Evolutionary conservation across 2,113 vertebrate species (phyloP).

Genomic region (Eurystomus gularis): DNA sequence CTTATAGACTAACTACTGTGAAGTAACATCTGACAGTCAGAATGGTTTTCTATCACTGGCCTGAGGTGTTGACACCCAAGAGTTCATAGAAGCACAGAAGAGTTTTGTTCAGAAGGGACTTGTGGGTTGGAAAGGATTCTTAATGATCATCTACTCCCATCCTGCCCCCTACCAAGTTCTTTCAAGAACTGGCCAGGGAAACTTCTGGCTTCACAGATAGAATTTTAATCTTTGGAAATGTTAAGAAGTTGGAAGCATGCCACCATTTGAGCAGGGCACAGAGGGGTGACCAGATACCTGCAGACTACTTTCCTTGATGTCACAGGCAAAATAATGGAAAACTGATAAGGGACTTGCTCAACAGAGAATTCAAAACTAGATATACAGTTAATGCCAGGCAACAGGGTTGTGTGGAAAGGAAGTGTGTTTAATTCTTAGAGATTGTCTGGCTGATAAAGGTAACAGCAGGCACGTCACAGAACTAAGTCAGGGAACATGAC

Average conservation of each 20-base stretch:
- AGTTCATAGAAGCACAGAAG: neutral
- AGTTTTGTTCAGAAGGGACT: neutral
- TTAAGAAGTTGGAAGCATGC: neutral
- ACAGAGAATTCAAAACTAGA: neutral
- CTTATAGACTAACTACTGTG: neutral
- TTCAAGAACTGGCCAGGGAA: neutral
- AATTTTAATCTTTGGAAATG: neutral
- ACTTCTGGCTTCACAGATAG: neutral
- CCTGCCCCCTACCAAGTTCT: neutral
- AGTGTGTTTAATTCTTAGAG: neutral
- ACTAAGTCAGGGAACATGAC: neutral
- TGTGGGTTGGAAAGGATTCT: neutral
- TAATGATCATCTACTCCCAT: neutral
- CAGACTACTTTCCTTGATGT: neutral
- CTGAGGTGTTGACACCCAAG: neutral
- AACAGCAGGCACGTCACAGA: neutral
- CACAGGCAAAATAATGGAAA: neutral
- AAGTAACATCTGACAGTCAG: neutral
- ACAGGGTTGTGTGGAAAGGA: neutral
- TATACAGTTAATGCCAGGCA: neutral
- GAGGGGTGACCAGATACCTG: neutral
- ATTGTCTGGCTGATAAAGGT: neutral
- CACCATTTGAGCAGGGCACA: neutral
- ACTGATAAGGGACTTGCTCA: neutral
- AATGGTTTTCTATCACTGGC: neutral